Evolutionary conservation across 1,140 invertebrate genomes (phyloP), one percentile per base, ranked within the genome.

Genomic region (Maniola jurtina): DNA sequence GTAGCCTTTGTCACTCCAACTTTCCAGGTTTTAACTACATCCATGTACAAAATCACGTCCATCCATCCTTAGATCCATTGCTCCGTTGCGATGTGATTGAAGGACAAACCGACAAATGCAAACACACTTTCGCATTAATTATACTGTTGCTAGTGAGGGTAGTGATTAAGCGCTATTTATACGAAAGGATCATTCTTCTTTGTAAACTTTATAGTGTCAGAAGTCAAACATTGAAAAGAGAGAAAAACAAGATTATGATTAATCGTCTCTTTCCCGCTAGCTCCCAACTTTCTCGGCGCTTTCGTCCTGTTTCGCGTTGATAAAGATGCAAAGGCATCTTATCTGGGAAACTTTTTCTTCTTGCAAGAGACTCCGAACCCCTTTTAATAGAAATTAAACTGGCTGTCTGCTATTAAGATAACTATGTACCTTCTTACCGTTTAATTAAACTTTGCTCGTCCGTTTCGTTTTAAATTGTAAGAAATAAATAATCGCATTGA

Each of bases 281-380:
- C 76, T 70, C 66, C 65, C 64, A 77, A 81, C 63, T 83, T 80
- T 57, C 40, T 63, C 64, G 55, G 66, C 69, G 65, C 54, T 65
- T 36, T 61, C 58, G 66, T 68, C 60, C 72, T 79, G 73, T 76
- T 79, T 79, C 73, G 72, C 70, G 61, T 70, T 73, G 75, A 79
- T 78, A 80, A 80, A 81, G 78, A 80, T 79, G 84, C 70, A 80
- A 84, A 84, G 80, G 73, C 80, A 83, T 83, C 81, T 88, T 89
- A 86, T 88, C 84, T 79, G 75, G 70, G 52, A 84, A 86, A 89
- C 83, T 88, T 89, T 88, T 89, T 85, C 81, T 83, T 84, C 73
- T 72, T 73, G 75, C 72, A 76, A 70, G 75, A 78, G 72, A 77
- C 72, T 83, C 62, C 48, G 72, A 79, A 79, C 76, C 80, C 80